Evolutionary conservation across 2,888 invertebrate species (phyloP).

Genomic region (Andricus curvator): DNA sequence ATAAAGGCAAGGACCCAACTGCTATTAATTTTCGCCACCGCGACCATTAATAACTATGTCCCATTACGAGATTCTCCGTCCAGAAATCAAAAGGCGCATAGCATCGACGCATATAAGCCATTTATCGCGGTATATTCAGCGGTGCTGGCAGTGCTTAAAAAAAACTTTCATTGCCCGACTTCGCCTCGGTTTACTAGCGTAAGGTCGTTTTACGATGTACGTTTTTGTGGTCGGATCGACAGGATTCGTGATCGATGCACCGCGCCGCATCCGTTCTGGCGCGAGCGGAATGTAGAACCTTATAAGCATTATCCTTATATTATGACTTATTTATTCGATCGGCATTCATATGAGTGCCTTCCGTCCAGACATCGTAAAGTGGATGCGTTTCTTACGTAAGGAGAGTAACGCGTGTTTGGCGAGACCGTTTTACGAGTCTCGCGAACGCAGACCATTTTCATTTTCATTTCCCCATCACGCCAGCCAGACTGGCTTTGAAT

Average conservation of each 20-base stretch:
- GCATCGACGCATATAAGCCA: conserved; percentile 4
- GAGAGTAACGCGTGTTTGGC: conserved; percentile 25
- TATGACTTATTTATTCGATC: conserved; percentile 66
- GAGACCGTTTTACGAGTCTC: conserved; percentile 49
- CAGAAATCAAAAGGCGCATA: conserved; percentile 32
- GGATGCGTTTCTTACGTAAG: conserved; percentile 24
- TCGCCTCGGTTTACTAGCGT: not conserved
- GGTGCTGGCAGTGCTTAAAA: not conserved
- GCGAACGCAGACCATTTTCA: conserved; percentile 8
- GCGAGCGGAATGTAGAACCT: conserved; percentile 60
- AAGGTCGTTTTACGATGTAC: conserved; percentile 24
- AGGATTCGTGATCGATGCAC: conserved; percentile 46
- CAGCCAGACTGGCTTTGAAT: not conserved
- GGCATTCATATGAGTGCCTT: conserved; percentile 48
- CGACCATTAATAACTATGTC: conserved; percentile 38
- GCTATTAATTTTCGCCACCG: conserved; percentile 35
- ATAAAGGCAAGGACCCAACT: conserved; percentile 25
- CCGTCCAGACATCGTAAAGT: conserved; percentile 35
- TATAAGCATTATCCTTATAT: conserved; percentile 66
- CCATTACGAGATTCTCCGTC: conserved; percentile 13
- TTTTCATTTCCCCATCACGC: not conserved
- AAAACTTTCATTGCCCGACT: conserved; percentile 17
- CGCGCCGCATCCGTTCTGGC: conserved; percentile 16
- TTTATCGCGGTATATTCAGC: conserved; percentile 19
- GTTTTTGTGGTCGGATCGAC: conserved; percentile 41